Evolutionary conservation across 2,888 invertebrate species (phyloP).

Genomic region (Zele albiditarsus): DNA sequence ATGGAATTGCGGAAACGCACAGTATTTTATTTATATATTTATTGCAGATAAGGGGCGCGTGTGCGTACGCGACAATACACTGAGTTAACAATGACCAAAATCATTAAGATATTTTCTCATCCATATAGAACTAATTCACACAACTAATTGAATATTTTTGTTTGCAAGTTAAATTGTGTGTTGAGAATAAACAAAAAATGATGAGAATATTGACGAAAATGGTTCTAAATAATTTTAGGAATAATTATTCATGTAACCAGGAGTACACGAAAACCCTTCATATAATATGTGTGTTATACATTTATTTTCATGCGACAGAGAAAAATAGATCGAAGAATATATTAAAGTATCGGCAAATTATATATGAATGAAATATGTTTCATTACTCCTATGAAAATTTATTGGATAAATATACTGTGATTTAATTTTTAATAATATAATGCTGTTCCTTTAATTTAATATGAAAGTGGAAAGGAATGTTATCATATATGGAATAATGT

Average conservation of each 20-base stretch:
- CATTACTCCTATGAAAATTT: background rate
- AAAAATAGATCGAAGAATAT: background rate
- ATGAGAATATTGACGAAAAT: background rate
- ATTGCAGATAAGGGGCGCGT: background rate
- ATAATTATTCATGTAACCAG: too few relatives aligned
- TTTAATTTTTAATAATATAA: constrained; percentile 1
- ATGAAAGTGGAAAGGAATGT: background rate
- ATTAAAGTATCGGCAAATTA: background rate
- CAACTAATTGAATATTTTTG: background rate
- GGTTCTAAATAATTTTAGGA: too few relatives aligned
- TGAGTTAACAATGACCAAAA: background rate
- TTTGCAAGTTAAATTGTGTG: background rate
- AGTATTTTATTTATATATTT: constrained; percentile 4
- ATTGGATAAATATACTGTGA: background rate
- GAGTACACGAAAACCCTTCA: too few relatives aligned
- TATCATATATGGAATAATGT: too few relatives aligned
- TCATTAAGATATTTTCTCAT: background rate
- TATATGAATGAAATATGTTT: background rate
- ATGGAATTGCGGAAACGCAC: constrained; percentile 2
- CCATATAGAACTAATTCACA: background rate
- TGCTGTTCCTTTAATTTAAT: background rate
- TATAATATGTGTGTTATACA: background rate
- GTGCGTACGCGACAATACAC: background rate
- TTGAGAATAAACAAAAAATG: background rate
- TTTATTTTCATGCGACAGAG: background rate